Evolutionary conservation across 2,797 vertebrate species (phyloP).

Genomic region (Aulostomus chinensis): DNA sequence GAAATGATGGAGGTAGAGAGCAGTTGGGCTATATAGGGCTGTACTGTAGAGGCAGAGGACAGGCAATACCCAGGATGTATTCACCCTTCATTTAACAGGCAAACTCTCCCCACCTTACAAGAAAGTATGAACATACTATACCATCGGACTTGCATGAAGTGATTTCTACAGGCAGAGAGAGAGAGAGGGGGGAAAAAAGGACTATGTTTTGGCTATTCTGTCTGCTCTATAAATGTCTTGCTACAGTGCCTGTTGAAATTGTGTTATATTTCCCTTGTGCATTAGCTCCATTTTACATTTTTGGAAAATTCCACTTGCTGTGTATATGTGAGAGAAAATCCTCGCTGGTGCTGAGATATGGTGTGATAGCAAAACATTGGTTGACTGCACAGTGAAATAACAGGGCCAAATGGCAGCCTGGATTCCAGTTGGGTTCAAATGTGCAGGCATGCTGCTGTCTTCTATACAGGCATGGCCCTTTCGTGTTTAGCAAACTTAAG

Average conservation of each 20-base stretch:
- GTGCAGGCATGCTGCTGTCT: slow-evolving; percentile 23
- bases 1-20: slow-evolving; percentile 36
- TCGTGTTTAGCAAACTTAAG: no score
- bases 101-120: slow-evolving; percentile 59
- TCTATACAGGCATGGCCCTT: no score
- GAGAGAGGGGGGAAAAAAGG: slow-evolving; percentile 45
- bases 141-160: slow-evolving; percentile 71
- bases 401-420: slow-evolving; percentile 47
- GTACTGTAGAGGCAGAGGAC: slow-evolving; percentile 16
- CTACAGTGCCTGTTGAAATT: slow-evolving; percentile 72
- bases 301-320: slow-evolving; percentile 49
- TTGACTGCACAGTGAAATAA: slow-evolving; percentile 72
- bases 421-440: slow-evolving; percentile 41
- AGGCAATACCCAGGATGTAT: slow-evolving; percentile 53
- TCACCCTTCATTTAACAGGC: slow-evolving; percentile 71
- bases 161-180: slow-evolving; percentile 51
- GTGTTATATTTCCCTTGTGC: slow-evolving; percentile 76
- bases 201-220: slow-evolving; percentile 58
- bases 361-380: slow-evolving; percentile 56
- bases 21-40: neutral
- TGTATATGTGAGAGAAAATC: slow-evolving; percentile 54
- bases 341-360: slow-evolving; percentile 51
- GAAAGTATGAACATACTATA: slow-evolving; percentile 60
- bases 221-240: slow-evolving; percentile 64
- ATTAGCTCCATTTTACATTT: slow-evolving; percentile 73